Evolutionary conservation across 2,888 invertebrate genomes (phyloP).

Genomic region (Microctonus aethiopoides): DNA sequence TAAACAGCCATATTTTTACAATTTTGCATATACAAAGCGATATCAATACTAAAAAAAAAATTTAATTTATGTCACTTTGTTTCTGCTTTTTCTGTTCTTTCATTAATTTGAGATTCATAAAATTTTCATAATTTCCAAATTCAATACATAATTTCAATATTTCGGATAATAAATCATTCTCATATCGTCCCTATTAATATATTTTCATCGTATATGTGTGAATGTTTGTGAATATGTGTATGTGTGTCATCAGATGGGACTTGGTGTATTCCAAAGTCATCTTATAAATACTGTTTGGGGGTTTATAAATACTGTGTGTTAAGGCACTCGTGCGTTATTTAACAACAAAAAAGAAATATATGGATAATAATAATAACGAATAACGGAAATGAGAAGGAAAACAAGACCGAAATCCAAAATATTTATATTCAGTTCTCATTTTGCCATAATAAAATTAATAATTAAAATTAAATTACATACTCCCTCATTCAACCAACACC

Average conservation of each 20-base stretch:
- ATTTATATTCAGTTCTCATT: no score
- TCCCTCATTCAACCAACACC: neutral
- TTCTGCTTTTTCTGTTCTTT: neutral
- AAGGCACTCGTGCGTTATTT: conserved; percentile 36
- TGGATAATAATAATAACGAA: neutral
- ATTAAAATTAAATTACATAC: conserved; percentile 4
- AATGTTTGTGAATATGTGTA: neutral
- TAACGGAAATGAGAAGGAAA: neutral
- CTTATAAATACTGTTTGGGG: conserved; percentile 33
- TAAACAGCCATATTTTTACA: conserved; percentile 1
- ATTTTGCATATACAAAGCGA: neutral
- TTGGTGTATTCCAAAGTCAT: neutral
- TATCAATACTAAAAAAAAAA: neutral
- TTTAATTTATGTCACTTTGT: neutral
- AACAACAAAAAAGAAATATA: neutral
- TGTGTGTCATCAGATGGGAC: neutral
- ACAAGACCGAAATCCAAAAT: conserved; percentile 8
- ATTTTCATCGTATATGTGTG: neutral
- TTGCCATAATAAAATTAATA: no score
- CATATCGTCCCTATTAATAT: neutral
- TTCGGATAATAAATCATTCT: neutral
- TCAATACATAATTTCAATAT: neutral
- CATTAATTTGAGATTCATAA: neutral
- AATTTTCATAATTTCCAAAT: neutral
- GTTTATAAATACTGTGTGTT: no score